phyloP scores from a whole-genome alignment of 2,113 vertebrate species.

The Oenanthe oenanthe region DNA sequence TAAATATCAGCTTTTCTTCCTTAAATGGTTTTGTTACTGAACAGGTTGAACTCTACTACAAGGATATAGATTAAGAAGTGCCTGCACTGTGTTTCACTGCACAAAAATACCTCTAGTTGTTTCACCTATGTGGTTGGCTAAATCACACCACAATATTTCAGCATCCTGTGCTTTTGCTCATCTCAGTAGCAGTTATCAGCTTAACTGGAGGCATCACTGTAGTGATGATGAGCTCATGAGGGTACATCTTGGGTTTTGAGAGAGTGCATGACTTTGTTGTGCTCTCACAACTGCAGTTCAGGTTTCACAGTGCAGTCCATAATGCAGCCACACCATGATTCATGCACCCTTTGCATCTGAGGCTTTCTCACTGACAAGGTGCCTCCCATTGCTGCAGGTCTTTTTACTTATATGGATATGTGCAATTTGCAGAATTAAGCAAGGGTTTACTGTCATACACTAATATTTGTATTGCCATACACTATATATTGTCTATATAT shows the following conservation, averaged over 20 bases:
- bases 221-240: neutral
- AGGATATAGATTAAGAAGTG: neutral
- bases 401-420: neutral
- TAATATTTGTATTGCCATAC: too few species aligned
- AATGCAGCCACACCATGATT: neutral
- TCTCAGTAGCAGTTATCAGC: neutral
- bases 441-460: neutral
- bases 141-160: neutral
- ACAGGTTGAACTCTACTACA: neutral
- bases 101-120: neutral
- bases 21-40: neutral
- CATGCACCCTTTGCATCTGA: neutral
- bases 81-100: neutral
- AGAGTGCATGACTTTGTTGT: neutral
- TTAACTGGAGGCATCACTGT: neutral
- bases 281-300: neutral
- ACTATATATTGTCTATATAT: neutral
- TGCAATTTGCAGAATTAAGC: neutral
- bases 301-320: neutral
- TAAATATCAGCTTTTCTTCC: neutral
- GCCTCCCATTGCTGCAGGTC: neutral
- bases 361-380: neutral
- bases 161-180: neutral
- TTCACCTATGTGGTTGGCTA: neutral
- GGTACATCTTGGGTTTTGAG: neutral